These are phyloP conservation scores for Penaeus chinensis DNA, from an alignment of 1,140 invertebrate species.

Conservation along the genomic window DNA sequence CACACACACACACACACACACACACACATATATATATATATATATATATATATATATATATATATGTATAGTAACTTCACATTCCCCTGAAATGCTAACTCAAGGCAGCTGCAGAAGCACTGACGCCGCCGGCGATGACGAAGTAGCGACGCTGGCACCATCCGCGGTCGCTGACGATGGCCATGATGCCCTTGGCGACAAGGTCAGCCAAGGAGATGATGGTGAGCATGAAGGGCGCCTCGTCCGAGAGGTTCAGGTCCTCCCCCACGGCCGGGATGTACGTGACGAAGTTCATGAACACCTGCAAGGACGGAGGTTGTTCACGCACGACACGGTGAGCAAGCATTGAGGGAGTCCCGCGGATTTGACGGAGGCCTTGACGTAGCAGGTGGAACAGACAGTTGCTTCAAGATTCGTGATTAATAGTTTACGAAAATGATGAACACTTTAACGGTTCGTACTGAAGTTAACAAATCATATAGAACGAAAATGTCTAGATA, in stretches of 20 bases:
- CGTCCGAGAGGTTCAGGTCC: not conserved
- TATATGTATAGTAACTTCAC: not conserved
- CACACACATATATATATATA: too few species aligned
- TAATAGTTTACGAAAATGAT: too few species aligned
- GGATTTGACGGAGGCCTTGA: too few species aligned
- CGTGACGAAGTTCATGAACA: conserved; percentile 1
- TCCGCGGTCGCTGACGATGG: not conserved
- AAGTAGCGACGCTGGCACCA: not conserved
- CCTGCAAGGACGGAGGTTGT: not conserved
- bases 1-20: too few species aligned
- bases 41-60: not conserved
- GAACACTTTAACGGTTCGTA: too few species aligned
- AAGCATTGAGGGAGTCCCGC: too few species aligned
- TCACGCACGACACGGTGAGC: too few species aligned
- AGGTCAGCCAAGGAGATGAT: not conserved
- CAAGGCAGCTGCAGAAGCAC: not conserved
- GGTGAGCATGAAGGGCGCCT: not conserved
- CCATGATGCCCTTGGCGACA: not conserved
- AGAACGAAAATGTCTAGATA: too few species aligned
- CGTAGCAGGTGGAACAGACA: too few species aligned
- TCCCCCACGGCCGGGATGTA: not conserved
- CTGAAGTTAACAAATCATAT: too few species aligned
- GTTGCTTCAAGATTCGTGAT: too few species aligned
- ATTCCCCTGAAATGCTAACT: not conserved
- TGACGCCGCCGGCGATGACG: not conserved